These are phyloP conservation scores for Ashinkailepas kermadecensis DNA, from an alignment of 2,888 invertebrate species.

Conservation along the genomic window DNA sequence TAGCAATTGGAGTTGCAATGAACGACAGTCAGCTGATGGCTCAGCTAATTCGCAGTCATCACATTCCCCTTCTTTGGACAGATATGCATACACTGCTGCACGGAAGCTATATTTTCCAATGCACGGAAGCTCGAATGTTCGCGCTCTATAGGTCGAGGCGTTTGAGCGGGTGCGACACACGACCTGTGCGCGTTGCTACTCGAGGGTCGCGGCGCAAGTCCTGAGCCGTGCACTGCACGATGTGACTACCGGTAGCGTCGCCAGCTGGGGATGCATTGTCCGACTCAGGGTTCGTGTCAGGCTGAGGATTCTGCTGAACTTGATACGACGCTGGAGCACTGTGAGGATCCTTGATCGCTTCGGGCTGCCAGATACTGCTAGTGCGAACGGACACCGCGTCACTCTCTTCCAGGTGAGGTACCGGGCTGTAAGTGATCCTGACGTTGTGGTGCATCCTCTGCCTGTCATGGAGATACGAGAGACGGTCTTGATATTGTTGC, in stretches of 20 bases:
- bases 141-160: no score
- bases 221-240: neutral
- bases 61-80: neutral
- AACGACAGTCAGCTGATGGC: no score
- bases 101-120: no score
- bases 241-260: neutral
- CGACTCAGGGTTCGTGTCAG: no score
- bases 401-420: neutral
- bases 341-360: neutral
- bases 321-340: neutral
- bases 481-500: neutral
- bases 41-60: no score
- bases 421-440: neutral
- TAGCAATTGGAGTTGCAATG: no score
- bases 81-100: neutral
- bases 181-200: no score
- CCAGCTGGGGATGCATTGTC: neutral
- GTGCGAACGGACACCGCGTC: constrained; percentile 5
- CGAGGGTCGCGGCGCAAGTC: constrained; percentile 5
- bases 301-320: neutral
- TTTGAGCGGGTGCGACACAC: no score
- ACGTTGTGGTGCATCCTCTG: neutral
- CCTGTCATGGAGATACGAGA: neutral
- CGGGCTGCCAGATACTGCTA: neutral
- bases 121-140: no score